phyloP scores from a whole-genome alignment of 2,888 invertebrate genomes.

The Drosophila sordidula region DNA sequence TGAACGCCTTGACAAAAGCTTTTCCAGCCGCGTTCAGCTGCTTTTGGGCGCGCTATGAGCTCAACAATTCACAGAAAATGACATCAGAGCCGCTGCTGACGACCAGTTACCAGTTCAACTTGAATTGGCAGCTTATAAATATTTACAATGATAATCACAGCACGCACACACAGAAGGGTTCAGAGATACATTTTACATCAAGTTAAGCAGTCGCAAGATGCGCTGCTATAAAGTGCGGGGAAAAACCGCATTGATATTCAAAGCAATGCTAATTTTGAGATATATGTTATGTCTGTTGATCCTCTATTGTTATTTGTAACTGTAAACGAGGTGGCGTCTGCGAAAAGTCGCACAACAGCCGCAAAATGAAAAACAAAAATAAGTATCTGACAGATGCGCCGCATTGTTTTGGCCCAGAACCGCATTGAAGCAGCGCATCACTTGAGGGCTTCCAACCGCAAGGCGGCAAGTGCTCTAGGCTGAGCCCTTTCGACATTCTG shows the following conservation, averaged over 20 bases:
- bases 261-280: conserved; percentile 71
- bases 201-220: conserved; percentile 34
- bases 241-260: conserved; percentile 64
- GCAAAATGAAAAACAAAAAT: conserved; percentile 14
- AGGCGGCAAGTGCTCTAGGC: conserved; percentile 51
- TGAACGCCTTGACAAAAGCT: conserved; percentile 65
- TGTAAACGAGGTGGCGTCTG: conserved; percentile 54
- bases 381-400: conserved; percentile 57
- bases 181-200: conserved; percentile 35
- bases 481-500: background rate
- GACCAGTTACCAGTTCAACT: conserved; percentile 69
- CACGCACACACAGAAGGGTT: conserved; percentile 17
- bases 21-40: conserved; percentile 25
- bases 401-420: conserved; percentile 77
- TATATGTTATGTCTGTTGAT: conserved; percentile 7
- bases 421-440: conserved; percentile 71
- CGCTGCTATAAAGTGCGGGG: conserved; percentile 9
- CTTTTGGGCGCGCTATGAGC: conserved; percentile 63
- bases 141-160: conserved; percentile 61
- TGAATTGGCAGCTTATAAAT: conserved; percentile 74
- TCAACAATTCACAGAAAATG: conserved; percentile 49
- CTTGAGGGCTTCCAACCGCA: conserved; percentile 29
- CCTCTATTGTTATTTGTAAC: conserved; percentile 44
- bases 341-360: conserved; percentile 60
- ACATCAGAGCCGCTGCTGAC: conserved; percentile 38